Evolutionary conservation across 2,113 vertebrate genomes (phyloP).

Genomic region (Leiothrix lutea): DNA sequence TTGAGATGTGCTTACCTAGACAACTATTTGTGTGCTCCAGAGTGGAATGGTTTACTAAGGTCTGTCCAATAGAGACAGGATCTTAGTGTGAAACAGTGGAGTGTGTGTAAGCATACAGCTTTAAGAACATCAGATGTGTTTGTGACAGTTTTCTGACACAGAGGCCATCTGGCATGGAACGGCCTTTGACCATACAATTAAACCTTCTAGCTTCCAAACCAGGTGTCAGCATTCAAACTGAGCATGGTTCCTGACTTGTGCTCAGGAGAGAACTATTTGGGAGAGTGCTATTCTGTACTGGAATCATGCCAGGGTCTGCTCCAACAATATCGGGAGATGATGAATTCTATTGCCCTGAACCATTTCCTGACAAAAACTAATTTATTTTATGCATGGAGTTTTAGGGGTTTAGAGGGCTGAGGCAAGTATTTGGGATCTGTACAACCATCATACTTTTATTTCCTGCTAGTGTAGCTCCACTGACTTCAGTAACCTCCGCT

Average conservation of each 20-base stretch:
- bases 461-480: not conserved
- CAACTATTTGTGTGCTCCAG: not conserved
- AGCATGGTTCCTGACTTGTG: not conserved
- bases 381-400: not conserved
- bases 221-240: constrained; percentile 7
- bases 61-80: not conserved
- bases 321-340: not conserved
- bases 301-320: not conserved
- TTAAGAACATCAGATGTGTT: not conserved
- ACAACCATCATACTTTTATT: not conserved
- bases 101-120: not conserved
- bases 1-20: not conserved
- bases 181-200: not conserved
- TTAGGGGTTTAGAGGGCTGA: not conserved
- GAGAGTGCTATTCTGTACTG: not conserved
- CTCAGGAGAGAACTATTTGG: not conserved
- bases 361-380: not conserved
- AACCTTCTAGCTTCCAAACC: not conserved
- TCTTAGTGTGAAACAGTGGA: not conserved
- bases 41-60: not conserved
- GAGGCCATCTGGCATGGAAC: not conserved
- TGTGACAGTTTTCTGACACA: not conserved
- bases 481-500: not conserved
- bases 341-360: not conserved
- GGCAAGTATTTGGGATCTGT: not conserved